phyloP scores from a whole-genome alignment of 2,113 vertebrate genomes.

The Alaudala cheleensis region DNA sequence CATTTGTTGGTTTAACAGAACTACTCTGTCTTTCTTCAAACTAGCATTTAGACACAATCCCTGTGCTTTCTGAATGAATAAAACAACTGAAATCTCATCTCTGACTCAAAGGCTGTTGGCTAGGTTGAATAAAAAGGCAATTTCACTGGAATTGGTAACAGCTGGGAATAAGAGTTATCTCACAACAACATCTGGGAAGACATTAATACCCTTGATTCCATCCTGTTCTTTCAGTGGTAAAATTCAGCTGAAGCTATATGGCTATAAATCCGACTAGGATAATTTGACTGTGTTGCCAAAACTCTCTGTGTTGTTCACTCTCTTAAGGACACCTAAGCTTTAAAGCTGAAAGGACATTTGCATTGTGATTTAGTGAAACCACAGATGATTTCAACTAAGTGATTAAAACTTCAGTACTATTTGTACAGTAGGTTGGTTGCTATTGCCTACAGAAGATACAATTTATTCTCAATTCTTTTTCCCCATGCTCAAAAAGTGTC shows the following conservation, averaged over 20 bases:
- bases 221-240: background rate
- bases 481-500: background rate
- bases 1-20: background rate
- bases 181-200: background rate
- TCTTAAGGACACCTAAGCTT: background rate
- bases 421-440: background rate
- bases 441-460: background rate
- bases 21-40: background rate
- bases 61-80: background rate
- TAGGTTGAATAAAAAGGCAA: constrained; percentile 6
- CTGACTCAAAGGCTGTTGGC: background rate
- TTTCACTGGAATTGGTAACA: background rate
- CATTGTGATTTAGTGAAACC: background rate
- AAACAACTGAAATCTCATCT: background rate
- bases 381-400: background rate
- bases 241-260: background rate
- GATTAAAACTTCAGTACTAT: background rate
- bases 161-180: background rate
- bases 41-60: background rate
- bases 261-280: background rate
- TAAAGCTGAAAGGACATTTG: background rate
- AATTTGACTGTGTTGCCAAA: background rate
- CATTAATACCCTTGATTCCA: background rate
- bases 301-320: background rate
- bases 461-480: background rate